Evolutionary conservation across 1,140 invertebrate species (phyloP), one percentile per base, ranked within the genome.

Genomic region (Drosophila nasuta): DNA sequence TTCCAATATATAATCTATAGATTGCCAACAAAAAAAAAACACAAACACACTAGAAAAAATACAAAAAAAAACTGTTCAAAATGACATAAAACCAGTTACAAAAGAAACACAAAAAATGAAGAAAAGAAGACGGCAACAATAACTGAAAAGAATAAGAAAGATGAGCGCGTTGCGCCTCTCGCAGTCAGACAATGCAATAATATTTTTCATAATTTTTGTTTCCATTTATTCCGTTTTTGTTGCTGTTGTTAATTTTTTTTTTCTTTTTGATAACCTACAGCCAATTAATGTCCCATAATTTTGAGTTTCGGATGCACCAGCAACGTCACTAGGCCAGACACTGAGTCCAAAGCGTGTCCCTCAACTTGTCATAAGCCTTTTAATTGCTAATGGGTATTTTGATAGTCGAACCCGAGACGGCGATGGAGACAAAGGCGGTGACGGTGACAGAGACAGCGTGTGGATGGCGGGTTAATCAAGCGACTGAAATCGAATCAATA

Each of bases 281-380:
- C 81, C 86, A 90, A 89, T 89, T 90, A 90, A 89, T 89, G 86
- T 90, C 81, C 68, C 82, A 89, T 89, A 89, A 90, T 80, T 89
- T 87, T 68, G 8, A 46, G 67, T 57, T 75, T 65, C 65, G 69
- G 72, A 73, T 82, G 57, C 51, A 35, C 11, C 35, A 38, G 17
- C 63, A 41, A 33, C 62, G 60, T 52, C 54, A 77, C 59, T 52
- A 41, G 54, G 10, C 79, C 69, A 49, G 43, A 64, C 28, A 45
- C 30, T 35, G 30, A 45, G 46, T 48, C 41, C 56, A 45, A 48
- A 51, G 57, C 64, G 60, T 62, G 64, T 75, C 67, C 62, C 63
- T 58, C 74, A 83, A 88, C 71, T 81, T 89, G 78, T 89, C 85
- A 89, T 89, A 81, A 78, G 70, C 49, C 57, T 81, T 88, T 88